Evolutionary conservation across 2,113 vertebrate genomes (phyloP).

Genomic region (Ariopsis seemanni): DNA sequence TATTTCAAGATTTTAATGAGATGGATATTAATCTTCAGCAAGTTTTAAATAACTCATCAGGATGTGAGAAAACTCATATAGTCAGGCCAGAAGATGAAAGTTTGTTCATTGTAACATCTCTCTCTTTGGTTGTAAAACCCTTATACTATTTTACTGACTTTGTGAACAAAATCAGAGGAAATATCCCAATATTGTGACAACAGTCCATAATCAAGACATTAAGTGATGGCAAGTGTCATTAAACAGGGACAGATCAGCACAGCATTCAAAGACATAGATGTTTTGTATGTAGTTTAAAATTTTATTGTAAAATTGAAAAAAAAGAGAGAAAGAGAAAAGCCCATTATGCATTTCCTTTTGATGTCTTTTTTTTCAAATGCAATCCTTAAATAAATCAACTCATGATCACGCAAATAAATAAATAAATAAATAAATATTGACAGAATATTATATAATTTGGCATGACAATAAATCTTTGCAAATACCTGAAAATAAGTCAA

Average conservation of each 20-base stretch:
- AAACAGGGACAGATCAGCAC: slow-evolving; percentile 11
- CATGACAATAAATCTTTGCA: slow-evolving; percentile 73
- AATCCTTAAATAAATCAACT: slow-evolving; percentile 63
- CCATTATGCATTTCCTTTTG: slow-evolving; percentile 76
- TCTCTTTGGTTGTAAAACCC: not conserved
- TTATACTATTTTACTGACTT: not conserved
- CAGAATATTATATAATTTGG: slow-evolving; percentile 73
- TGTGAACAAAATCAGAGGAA: not conserved
- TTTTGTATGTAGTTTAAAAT: slow-evolving; percentile 67
- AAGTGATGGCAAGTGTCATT: not conserved
- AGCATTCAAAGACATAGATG: slow-evolving; percentile 19
- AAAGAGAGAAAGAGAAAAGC: slow-evolving; percentile 79
- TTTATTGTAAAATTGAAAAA: slow-evolving; percentile 87
- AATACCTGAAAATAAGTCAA: slow-evolving; percentile 77
- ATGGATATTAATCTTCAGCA: not conserved
- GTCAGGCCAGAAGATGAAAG: not conserved
- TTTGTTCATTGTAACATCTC: not conserved
- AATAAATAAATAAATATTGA: slow-evolving; percentile 66
- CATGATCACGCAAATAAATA: slow-evolving; percentile 60
- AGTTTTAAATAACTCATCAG: not conserved
- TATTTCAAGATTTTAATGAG: not conserved
- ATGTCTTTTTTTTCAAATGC: slow-evolving; percentile 73
- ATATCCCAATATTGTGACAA: not conserved
- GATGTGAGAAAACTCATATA: not conserved
- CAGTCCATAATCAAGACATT: not conserved